Evolutionary conservation across 2,113 vertebrate species (phyloP).

Genomic region (Morone chrysops): DNA sequence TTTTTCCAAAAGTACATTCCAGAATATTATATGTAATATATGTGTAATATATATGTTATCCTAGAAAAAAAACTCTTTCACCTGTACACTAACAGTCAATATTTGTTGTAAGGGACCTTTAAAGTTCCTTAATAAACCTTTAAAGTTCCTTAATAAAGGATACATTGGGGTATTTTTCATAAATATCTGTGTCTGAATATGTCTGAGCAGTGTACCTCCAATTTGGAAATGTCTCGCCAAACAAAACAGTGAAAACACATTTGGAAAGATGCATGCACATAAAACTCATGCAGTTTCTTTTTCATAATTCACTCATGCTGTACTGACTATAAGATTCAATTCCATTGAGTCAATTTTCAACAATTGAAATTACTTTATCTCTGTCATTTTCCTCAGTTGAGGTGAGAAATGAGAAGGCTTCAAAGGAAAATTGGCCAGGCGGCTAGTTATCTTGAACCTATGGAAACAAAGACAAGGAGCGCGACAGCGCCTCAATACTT

Average conservation of each 20-base stretch:
- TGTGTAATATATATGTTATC: no score
- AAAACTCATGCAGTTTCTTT: conserved; percentile 12
- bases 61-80: not conserved
- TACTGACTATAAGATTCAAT: conserved; percentile 39
- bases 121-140: not conserved
- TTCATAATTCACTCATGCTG: conserved; percentile 31
- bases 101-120: not conserved
- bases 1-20: not conserved
- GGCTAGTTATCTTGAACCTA: conserved; percentile 68
- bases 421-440: conserved; percentile 55
- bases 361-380: conserved; percentile 45
- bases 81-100: not conserved
- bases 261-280: conserved; percentile 3
- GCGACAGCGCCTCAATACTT: conserved; percentile 62
- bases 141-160: not conserved
- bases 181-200: not conserved
- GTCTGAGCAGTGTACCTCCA: not conserved
- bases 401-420: conserved; percentile 61
- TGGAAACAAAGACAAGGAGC: conserved; percentile 70
- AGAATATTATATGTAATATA: not conserved
- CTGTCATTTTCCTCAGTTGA: conserved; percentile 46
- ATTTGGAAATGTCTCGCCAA: not conserved
- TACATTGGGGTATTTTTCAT: not conserved
- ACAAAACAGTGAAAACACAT: not conserved
- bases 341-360: conserved; percentile 41